These are phyloP conservation scores for Luidia sarsii DNA, from an alignment of 53 echinoderm and acorn worm genomes.

Conservation along the genomic window DNA sequence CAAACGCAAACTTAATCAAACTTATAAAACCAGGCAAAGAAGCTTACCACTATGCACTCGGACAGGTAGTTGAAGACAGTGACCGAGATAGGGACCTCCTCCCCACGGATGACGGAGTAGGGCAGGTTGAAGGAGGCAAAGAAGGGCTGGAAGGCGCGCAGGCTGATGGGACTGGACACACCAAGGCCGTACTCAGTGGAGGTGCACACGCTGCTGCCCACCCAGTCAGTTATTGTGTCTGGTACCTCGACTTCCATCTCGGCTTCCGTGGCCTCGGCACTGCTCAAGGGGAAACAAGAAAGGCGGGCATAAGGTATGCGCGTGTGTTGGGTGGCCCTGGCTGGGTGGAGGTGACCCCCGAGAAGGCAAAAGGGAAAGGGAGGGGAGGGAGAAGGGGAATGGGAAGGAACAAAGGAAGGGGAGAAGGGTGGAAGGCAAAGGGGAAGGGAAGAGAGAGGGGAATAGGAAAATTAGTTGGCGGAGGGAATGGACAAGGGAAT, in stretches of 20 bases:
- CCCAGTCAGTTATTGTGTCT: slow-evolving; percentile 97
- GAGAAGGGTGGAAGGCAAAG: too few species aligned
- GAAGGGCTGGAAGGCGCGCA: slow-evolving; percentile 94
- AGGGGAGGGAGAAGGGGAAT: too few species aligned
- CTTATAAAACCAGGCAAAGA: too few species aligned
- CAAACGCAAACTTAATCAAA: too few species aligned
- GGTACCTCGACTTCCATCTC: slow-evolving; percentile 74
- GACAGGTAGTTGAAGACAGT: slow-evolving; percentile 93
- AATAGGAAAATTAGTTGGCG: too few species aligned
- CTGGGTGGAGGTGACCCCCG: too few species aligned
- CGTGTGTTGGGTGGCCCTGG: too few species aligned
- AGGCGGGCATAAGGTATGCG: too few species aligned
- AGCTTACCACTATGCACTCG: slow-evolving; percentile 83
- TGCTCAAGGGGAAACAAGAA: not conserved
- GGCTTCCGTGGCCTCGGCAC: slow-evolving; percentile 58
- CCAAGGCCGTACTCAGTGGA: slow-evolving; percentile 83
- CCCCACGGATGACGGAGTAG: slow-evolving; percentile 95
- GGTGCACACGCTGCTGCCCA: slow-evolving; percentile 89
- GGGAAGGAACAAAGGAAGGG: too few species aligned
- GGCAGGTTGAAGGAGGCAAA: slow-evolving; percentile 93
- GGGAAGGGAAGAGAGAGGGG: too few species aligned
- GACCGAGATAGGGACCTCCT: slow-evolving; percentile 82
- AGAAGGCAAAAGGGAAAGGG: too few species aligned
- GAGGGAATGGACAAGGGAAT: too few species aligned
- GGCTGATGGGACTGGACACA: slow-evolving; percentile 68